These are phyloP conservation scores for Nannoperca australis DNA, from an alignment of 2,797 vertebrate species.

Conservation along the genomic window DNA sequence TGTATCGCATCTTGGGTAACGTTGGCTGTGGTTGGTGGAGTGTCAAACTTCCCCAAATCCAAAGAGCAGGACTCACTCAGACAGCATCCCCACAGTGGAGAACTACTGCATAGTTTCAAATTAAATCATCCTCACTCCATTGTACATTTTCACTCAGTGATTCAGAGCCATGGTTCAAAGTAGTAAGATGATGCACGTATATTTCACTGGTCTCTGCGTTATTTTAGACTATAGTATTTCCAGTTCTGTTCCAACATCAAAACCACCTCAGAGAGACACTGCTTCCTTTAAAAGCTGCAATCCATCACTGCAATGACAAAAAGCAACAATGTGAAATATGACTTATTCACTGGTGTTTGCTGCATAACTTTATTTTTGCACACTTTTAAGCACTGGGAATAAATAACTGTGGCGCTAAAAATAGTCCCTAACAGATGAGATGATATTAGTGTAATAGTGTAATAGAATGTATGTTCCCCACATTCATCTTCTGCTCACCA, in stretches of 20 bases:
- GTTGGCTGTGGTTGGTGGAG: neutral
- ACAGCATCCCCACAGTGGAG: neutral
- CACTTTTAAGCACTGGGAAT: slow-evolving; percentile 34
- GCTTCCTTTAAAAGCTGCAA: slow-evolving; percentile 54
- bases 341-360: slow-evolving; percentile 18
- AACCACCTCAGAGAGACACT: slow-evolving; percentile 38
- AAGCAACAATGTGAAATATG: slow-evolving; percentile 39
- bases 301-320: slow-evolving; percentile 52
- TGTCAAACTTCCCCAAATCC: too few species aligned
- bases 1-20: neutral
- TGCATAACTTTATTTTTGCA: slow-evolving; percentile 50
- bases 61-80: neutral
- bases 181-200: neutral
- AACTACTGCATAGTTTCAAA: slow-evolving; percentile 10
- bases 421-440: slow-evolving; percentile 26
- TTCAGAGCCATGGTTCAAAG: neutral
- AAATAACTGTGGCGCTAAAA: slow-evolving; percentile 42
- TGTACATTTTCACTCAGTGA: slow-evolving; percentile 35
- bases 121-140: slow-evolving; percentile 37
- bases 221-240: slow-evolving; percentile 18
- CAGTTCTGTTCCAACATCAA: slow-evolving; percentile 28
- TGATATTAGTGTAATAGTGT: slow-evolving; percentile 49
- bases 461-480: slow-evolving; percentile 22
- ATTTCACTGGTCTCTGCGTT: slow-evolving; percentile 18
- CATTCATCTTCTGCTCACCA: slow-evolving; percentile 49